Evolutionary conservation across 2,888 invertebrate species (phyloP).

Genomic region (Machimus rusticus): DNA sequence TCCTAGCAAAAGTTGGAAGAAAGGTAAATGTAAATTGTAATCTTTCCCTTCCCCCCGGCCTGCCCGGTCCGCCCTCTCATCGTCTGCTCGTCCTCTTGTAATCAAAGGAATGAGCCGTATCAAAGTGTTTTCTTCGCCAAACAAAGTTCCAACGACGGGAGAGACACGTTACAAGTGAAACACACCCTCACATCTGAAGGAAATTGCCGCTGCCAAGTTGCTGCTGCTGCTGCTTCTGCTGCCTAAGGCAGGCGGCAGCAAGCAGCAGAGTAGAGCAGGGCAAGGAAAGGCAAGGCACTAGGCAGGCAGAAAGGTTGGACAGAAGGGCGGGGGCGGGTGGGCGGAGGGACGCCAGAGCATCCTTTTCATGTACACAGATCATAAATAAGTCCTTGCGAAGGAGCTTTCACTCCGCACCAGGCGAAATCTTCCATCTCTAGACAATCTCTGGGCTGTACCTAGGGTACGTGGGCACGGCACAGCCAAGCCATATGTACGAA

Average conservation of each 20-base stretch:
- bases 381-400: slow-evolving; percentile 25
- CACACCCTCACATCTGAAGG: background rate
- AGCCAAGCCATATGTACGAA: background rate
- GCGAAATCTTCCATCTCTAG: background rate
- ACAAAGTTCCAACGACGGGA: slow-evolving; percentile 16
- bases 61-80: background rate
- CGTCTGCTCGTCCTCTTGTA: slow-evolving; percentile 34
- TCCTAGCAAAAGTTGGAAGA: background rate
- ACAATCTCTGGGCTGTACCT: background rate
- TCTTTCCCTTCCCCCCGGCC: slow-evolving; percentile 21
- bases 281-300: background rate
- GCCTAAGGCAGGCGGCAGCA: background rate
- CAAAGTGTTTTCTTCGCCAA: slow-evolving; percentile 23
- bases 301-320: background rate
- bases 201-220: background rate
- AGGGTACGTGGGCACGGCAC: background rate
- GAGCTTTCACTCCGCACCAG: slow-evolving; percentile 9
- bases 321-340: background rate
- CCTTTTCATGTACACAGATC: slow-evolving; percentile 25
- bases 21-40: slow-evolving; percentile 30
- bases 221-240: background rate
- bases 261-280: background rate
- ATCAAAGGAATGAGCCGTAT: slow-evolving; percentile 39
- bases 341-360: background rate
- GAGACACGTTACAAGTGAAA: slow-evolving; percentile 20